Evolutionary conservation across 2,113 vertebrate species (phyloP).

Genomic region (Penelope pileata): DNA sequence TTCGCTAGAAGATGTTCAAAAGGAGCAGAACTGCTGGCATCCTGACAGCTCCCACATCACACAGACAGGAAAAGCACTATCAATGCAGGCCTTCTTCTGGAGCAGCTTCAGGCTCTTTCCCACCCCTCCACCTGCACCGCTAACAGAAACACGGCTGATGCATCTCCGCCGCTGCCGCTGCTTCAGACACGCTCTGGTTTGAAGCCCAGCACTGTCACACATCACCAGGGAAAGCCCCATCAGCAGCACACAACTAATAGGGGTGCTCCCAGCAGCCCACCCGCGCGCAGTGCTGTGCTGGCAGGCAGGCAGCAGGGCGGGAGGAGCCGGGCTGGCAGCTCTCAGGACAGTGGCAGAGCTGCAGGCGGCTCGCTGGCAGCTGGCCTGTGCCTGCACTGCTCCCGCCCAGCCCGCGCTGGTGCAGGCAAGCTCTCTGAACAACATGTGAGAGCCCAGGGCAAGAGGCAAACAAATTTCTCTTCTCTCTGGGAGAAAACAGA

Average conservation of each 20-base stretch:
- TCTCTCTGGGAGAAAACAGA: constrained; percentile 32
- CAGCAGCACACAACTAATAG: accelerated
- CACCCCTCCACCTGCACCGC: constrained; percentile 38
- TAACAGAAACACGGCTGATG: neutral
- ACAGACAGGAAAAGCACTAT: constrained; percentile 6
- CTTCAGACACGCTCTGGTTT: neutral
- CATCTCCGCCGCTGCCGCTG: neutral
- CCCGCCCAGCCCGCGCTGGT: neutral
- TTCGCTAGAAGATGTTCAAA: constrained; percentile 25
- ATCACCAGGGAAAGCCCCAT: accelerated
- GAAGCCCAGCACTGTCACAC: accelerated
- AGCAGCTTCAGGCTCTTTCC: constrained; percentile 41
- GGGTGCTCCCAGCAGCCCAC: neutral
- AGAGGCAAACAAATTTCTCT: constrained; percentile 35
- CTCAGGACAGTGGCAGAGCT: neutral
- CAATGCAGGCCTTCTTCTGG: constrained; percentile 52
- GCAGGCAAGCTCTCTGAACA: neutral
- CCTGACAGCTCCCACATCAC: constrained; percentile 52
- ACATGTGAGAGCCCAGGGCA: constrained; percentile 22
- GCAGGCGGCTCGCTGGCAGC: constrained; percentile 54
- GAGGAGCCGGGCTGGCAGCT: neutral
- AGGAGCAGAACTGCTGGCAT: constrained; percentile 42
- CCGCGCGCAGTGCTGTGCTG: neutral
- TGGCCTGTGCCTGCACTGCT: neutral
- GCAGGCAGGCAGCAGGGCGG: neutral